phyloP scores from a whole-genome alignment of 2,888 invertebrate genomes.

The Cylindroiulus punctatus region DNA sequence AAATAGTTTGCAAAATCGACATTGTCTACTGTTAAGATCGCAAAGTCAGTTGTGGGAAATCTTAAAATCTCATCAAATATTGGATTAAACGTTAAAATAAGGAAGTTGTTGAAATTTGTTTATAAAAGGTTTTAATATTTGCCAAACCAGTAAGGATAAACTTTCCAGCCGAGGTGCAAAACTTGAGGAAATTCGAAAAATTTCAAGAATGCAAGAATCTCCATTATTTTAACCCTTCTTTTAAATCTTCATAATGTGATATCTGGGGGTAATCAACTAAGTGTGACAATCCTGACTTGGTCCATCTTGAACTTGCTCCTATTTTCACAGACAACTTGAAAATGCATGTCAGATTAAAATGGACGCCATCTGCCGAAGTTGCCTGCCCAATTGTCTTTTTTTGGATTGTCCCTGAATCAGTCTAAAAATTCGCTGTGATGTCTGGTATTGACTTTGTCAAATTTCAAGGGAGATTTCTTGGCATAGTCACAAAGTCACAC shows the following conservation, averaged over 20 bases:
- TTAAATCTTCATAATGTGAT: background rate
- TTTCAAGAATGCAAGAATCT: background rate
- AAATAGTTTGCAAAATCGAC: no score
- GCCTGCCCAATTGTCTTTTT: constrained; percentile 2
- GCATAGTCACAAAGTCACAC: constrained; percentile 29
- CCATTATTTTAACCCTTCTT: no score
- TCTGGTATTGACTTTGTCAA: background rate
- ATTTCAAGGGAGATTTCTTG: background rate
- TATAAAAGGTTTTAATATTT: no score
- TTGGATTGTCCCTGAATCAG: background rate
- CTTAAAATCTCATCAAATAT: no score
- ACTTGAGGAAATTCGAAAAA: background rate
- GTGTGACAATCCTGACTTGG: constrained; percentile 23
- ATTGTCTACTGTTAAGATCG: no score
- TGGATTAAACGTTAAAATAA: no score
- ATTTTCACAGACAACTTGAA: background rate
- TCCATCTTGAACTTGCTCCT: background rate
- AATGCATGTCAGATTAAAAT: background rate
- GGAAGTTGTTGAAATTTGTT: no score
- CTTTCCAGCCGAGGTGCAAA: no score
- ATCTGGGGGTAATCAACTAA: background rate
- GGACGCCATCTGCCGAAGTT: constrained; percentile 22
- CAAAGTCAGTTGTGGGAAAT: no score
- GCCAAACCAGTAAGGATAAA: no score
- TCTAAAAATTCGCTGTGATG: background rate